Conservation (phyloP, 2,888 invertebrate species). For the Osmoderma eremita region DNA sequence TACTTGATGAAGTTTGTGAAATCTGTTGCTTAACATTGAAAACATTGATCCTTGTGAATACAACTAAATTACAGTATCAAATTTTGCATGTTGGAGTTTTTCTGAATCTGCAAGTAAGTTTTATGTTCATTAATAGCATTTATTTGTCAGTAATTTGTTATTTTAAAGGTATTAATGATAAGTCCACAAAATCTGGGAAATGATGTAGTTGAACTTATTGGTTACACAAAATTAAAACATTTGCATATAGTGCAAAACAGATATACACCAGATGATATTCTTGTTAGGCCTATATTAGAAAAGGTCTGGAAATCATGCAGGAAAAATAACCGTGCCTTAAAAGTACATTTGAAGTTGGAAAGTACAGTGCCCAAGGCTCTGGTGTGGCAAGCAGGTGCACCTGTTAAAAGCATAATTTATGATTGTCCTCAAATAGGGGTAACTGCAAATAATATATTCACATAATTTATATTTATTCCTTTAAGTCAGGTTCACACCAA, state of each 20-base stretch:
- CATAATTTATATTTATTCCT: too few species aligned
- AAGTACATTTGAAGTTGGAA: slow-evolving; percentile 76
- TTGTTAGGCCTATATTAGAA: slow-evolving; percentile 65
- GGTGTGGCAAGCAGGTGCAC: slow-evolving; percentile 76
- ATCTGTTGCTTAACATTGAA: slow-evolving; percentile 72
- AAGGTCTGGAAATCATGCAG: slow-evolving; percentile 65
- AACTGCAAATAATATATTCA: slow-evolving; percentile 44
- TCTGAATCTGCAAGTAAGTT: slow-evolving; percentile 72
- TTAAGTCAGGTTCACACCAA: too few species aligned
- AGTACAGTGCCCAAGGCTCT: slow-evolving; percentile 69
- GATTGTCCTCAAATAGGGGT: slow-evolving; percentile 72
- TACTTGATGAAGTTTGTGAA: slow-evolving; percentile 77
- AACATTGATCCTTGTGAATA: slow-evolving; percentile 76
- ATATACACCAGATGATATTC: slow-evolving; percentile 70
- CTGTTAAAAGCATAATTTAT: slow-evolving; percentile 73
- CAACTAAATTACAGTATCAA: slow-evolving; percentile 75
- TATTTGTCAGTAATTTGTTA: background rate
- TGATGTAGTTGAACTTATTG: slow-evolving; percentile 74
- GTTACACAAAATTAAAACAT: slow-evolving; percentile 72
- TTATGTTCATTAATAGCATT: background rate
- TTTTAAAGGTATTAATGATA: slow-evolving; percentile 68
- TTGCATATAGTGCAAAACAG: slow-evolving; percentile 80
- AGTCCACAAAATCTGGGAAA: slow-evolving; percentile 81
- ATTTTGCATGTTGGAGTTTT: slow-evolving; percentile 81
- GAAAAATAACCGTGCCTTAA: slow-evolving; percentile 69